Conservation (phyloP, 1,140 invertebrate genomes). For the Scaptomyza graminum region DNA sequence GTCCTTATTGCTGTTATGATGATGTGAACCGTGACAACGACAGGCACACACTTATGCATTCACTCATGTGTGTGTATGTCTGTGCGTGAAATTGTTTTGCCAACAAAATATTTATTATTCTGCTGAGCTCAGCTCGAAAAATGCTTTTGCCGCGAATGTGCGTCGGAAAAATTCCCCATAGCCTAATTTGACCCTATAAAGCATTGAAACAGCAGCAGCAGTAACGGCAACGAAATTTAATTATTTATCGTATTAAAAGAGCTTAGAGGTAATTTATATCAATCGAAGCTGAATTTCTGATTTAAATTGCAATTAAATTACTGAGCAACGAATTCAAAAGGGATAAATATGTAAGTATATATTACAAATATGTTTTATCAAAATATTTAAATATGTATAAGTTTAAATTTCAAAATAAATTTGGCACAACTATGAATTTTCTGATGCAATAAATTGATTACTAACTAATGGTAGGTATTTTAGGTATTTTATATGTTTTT, state of each 20-base stretch:
- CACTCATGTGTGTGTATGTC: constrained; percentile 18
- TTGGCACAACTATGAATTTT: no score
- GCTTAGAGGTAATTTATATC: constrained; percentile 36
- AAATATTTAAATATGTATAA: no score
- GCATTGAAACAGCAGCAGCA: constrained; percentile 30
- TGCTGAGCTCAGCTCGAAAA: constrained; percentile 43
- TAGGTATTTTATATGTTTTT: no score
- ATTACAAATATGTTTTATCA: constrained; percentile 3
- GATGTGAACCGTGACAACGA: constrained; percentile 24
- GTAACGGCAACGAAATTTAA: constrained; percentile 32
- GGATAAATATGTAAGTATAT: constrained; percentile 1
- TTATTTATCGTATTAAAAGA: constrained; percentile 30
- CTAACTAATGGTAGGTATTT: no score
- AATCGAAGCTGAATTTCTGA: constrained; percentile 16
- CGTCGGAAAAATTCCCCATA: constrained; percentile 35
- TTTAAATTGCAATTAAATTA: not conserved
- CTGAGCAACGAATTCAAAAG: not conserved
- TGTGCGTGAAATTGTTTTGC: constrained; percentile 40
- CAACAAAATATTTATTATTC: constrained; percentile 53
- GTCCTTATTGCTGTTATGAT: constrained; percentile 49
- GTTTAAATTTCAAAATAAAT: no score
- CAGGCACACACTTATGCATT: constrained; percentile 35
- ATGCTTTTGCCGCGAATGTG: constrained; percentile 47
- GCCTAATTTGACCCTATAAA: constrained; percentile 51
- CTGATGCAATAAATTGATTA: no score